Evolutionary conservation across 1,140 invertebrate genomes (phyloP).

Genomic region (Neotoxoptera formosana): DNA sequence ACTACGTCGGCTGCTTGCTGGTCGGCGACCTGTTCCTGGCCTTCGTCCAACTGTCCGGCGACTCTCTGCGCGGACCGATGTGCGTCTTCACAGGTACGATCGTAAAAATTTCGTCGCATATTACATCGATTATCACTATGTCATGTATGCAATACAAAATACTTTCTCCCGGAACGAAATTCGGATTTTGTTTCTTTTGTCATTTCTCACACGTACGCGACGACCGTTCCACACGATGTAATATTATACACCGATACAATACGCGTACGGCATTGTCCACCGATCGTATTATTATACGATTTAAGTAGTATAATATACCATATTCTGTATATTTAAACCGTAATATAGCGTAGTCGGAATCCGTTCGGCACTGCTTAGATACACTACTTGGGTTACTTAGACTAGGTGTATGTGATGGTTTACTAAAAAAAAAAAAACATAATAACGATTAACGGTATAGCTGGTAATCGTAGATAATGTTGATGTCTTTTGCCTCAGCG

Average conservation of each 20-base stretch:
- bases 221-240: background rate
- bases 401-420: background rate
- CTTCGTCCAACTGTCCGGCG: conserved; percentile 73
- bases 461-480: background rate
- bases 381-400: background rate
- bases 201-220: background rate
- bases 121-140: background rate
- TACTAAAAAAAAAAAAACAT: background rate
- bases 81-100: conserved; percentile 74
- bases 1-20: conserved; percentile 81
- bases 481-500: background rate
- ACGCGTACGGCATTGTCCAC: background rate
- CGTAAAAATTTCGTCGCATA: background rate
- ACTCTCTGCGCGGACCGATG: conserved; percentile 66
- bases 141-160: background rate
- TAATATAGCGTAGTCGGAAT: background rate
- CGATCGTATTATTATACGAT: background rate
- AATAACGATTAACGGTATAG: background rate
- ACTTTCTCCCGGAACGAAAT: background rate
- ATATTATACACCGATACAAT: background rate
- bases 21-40: conserved; percentile 79
- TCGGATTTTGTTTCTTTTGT: background rate
- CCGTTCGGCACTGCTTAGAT: background rate
- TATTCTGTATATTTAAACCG: background rate
- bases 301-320: no score